A percentile compares a stretch with the other conserved stretches of the same genome.
Evolutionary conservation across 2,113 vertebrate genomes (phyloP).

Genomic region (Scolopax mira): DNA sequence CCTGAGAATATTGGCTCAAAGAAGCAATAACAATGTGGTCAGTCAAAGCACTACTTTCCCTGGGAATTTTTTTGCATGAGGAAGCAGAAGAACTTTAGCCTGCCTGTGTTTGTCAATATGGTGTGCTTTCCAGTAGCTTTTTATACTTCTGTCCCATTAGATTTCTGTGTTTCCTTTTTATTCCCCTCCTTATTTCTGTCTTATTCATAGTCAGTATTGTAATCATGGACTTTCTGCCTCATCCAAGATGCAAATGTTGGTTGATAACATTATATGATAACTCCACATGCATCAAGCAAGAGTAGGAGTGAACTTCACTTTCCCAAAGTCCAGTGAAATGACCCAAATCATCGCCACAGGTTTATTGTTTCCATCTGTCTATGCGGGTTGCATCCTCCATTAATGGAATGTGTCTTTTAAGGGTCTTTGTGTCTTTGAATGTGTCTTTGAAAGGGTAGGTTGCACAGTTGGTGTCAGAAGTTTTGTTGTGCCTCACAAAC

Average conservation of each 20-base stretch:
- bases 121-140: background rate
- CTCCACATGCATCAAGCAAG: background rate
- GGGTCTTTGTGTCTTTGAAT: background rate
- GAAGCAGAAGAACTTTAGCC: conserved; percentile 15
- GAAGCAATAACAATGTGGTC: conserved; percentile 7
- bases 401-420: background rate
- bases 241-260: background rate
- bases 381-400: background rate
- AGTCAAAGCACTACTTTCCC: conserved; percentile 12
- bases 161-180: background rate
- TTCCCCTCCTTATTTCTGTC: background rate
- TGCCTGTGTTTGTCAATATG: conserved; percentile 26
- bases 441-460: background rate
- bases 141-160: background rate
- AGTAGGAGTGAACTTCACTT: background rate
- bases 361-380: background rate
- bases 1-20: conserved; percentile 34
- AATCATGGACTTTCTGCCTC: background rate
- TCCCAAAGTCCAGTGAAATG: background rate
- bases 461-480: background rate
- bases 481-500: background rate
- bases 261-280: background rate
- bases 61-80: conserved; percentile 28
- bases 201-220: background rate
- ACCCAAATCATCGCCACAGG: background rate